Evolutionary conservation across 2,797 vertebrate genomes (phyloP), one percentile per base, ranked within the genome.

Genomic region (Choloepus didactylus): DNA sequence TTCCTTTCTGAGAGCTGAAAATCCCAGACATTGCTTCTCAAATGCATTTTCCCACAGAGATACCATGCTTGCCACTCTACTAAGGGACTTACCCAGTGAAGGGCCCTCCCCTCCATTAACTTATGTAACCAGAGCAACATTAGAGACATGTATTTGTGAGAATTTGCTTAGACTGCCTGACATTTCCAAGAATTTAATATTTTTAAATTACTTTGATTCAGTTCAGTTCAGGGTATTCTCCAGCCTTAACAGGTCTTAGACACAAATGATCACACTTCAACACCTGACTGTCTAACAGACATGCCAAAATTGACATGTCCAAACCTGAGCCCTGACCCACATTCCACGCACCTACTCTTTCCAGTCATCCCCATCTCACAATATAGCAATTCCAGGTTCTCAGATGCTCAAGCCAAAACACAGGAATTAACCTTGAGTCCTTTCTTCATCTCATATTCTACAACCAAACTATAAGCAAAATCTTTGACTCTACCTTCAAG

Each of bases 141-240:
- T 56, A 44, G 1, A 16, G 29, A 77, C 31, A 29, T 70, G 75
- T 59, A 38, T 31, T 67, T 66, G 27, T 1, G 8, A 81, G 64
- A 94, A 64, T 85, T 84, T 81, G 31, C 49, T 93, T 85, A 82
- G 21, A 87, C 46, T n/a, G 25, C 56, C 7, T 54, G 60, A 85
- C 41, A 79, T 35, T 7, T 59, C 25, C 44, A 67, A 82, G 89
- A 94, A 83, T 35, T 80, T 79, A 46, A 44, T 54, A 35, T 62
- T 38, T 51, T 73, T 75, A 69, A 67, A 19, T 94, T 84, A 64
- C n/a, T 66, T 73, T 29, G 4, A 80, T 56, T 73, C 11, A 56
- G 23, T 94, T 51, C 41, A 38, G 18, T 82, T 94, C 29, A 81
- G 29, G 70, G 70, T 82, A 73, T 70, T 64, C 29, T 70, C 44